phyloP scores from a whole-genome alignment of 2,888 invertebrate species.

The Melikaiella ostensackeni region DNA sequence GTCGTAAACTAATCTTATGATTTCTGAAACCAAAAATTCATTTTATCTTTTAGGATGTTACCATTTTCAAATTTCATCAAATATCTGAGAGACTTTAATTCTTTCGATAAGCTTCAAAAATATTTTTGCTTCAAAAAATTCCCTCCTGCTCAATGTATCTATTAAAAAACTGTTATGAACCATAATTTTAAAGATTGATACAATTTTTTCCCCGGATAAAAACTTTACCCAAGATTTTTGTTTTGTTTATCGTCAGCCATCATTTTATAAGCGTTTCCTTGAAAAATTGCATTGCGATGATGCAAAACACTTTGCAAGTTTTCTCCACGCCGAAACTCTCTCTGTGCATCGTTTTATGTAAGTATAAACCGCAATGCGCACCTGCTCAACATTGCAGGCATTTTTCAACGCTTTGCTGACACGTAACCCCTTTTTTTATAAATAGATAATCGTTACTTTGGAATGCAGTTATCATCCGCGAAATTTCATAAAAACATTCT shows the following conservation, averaged over 20 bases:
- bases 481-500: background rate
- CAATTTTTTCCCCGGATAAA: background rate
- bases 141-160: background rate
- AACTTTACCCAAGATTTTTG: background rate
- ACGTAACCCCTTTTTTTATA: conserved; percentile 1
- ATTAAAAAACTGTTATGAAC: background rate
- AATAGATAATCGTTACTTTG: conserved; percentile 19
- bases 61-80: no score
- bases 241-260: background rate
- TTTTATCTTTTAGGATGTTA: no score
- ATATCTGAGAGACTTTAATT: no score
- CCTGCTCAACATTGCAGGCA: conserved; percentile 37
- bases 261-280: background rate
- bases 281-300: conserved; percentile 37
- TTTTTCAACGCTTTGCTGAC: conserved; percentile 32
- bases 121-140: background rate
- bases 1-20: no score
- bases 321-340: background rate
- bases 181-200: background rate
- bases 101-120: background rate
- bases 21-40: no score
- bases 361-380: conserved; percentile 33
- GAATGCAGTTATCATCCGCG: background rate
- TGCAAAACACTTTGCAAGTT: conserved; percentile 30
- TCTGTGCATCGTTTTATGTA: conserved; percentile 21